Conservation (phyloP, 1,140 invertebrate species). For the Pseudomyrmex sp. region DNA sequence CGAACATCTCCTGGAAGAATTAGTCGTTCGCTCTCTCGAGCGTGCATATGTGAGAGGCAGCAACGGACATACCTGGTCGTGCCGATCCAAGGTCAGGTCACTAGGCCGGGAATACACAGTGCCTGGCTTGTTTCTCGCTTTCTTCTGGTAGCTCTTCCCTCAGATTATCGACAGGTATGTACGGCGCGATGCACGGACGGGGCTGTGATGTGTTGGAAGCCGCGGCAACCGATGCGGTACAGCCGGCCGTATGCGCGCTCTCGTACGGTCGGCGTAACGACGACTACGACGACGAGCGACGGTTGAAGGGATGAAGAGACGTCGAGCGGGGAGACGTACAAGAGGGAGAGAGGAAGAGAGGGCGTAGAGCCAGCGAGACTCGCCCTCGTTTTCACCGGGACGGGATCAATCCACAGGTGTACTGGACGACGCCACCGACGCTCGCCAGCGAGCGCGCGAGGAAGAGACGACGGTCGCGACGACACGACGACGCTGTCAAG, state of each 20-base stretch:
- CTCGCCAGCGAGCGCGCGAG: constrained; percentile 17
- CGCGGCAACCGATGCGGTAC: neutral
- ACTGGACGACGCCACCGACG: neutral
- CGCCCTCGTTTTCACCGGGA: constrained; percentile 37
- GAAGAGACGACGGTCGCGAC: neutral
- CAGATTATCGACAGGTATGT: constrained; percentile 8
- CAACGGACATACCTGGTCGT: constrained; percentile 75
- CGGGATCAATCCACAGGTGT: neutral
- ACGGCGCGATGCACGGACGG: neutral
- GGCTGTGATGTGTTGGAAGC: neutral
- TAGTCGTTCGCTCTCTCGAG: neutral
- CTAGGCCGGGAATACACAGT: constrained; percentile 73
- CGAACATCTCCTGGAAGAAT: neutral
- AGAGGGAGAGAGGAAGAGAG: constrained; percentile 14
- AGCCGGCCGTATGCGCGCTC: neutral
- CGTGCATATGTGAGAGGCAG: constrained; percentile 17
- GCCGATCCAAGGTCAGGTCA: constrained; percentile 81
- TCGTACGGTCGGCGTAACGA: neutral
- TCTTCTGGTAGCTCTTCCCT: neutral
- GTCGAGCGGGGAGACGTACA: neutral
- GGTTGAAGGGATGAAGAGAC: neutral
- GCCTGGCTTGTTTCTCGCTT: constrained; percentile 38
- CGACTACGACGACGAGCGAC: neutral
- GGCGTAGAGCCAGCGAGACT: constrained; percentile 22
- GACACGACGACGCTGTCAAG: neutral